These are phyloP conservation scores for Benitochromis conjunctus DNA, from an alignment of 2,113 vertebrate genomes.

Conservation along the genomic window DNA sequence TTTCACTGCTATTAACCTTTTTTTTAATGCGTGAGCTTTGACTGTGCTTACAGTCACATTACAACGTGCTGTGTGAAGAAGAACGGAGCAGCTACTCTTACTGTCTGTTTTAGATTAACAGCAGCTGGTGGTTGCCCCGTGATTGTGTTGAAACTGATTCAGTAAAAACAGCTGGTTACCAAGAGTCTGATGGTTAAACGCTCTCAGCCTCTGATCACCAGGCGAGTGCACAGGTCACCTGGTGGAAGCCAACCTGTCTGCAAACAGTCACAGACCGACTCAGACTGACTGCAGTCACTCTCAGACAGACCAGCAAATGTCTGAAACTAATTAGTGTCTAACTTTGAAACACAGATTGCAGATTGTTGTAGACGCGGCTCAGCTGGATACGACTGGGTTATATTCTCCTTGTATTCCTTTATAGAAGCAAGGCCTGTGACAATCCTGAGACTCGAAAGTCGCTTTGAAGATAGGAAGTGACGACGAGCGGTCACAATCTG, in stretches of 20 bases:
- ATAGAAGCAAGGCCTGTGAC: too few species aligned
- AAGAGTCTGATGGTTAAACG: neutral
- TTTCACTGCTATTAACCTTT: neutral
- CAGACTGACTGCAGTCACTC: neutral
- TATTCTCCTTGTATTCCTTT: too few species aligned
- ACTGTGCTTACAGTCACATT: rapidly evolving
- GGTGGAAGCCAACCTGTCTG: neutral
- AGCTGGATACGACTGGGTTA: too few species aligned
- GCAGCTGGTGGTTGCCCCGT: neutral
- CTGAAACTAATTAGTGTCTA: neutral
- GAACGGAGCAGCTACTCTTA: neutral
- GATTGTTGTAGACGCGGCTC: neutral
- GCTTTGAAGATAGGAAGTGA: neutral
- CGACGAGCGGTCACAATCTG: rapidly evolving
- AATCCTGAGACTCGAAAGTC: neutral
- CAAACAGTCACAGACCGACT: neutral
- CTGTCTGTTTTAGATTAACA: neutral
- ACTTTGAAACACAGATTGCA: rapidly evolving
- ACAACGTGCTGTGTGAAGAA: neutral
- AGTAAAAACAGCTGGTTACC: neutral
- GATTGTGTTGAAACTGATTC: neutral
- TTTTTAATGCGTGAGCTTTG: rapidly evolving
- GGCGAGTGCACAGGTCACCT: neutral
- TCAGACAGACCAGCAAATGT: neutral
- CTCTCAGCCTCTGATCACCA: neutral